phyloP scores from a whole-genome alignment of 2,888 invertebrate genomes.

The Drosophila austrosaltans region DNA sequence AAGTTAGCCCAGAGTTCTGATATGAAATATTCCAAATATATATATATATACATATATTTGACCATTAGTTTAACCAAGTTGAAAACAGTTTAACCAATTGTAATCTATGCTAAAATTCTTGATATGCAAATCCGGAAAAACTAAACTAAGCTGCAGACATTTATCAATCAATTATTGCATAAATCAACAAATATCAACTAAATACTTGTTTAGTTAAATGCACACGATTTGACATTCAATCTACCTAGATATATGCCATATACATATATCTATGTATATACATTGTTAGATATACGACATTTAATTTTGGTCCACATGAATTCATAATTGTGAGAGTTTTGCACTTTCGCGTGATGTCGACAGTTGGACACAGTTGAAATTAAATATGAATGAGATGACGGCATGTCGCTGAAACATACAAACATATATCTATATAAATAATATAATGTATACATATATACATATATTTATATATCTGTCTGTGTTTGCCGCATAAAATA shows the following conservation, averaged over 20 bases:
- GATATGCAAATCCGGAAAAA: background rate
- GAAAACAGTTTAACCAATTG: no score
- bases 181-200: background rate
- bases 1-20: no score
- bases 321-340: constrained; percentile 49
- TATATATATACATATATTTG: no score
- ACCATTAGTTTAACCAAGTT: no score
- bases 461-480: background rate
- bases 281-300: constrained; percentile 5
- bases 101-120: background rate
- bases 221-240: background rate
- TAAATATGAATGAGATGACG: constrained; percentile 56
- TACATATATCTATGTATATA: background rate
- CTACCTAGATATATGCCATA: background rate
- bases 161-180: constrained; percentile 9
- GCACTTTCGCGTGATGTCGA: constrained; percentile 20
- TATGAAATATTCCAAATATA: no score
- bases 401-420: constrained; percentile 67
- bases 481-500: constrained; percentile 36
- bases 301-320: constrained; percentile 49
- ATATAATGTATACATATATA: no score
- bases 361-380: constrained; percentile 36
- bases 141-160: background rate
- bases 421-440: background rate
- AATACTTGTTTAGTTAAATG: background rate